Base-by-base conservation (phyloP, 2,113 vertebrate genomes). In the Pseudorasbora parva region DNA sequence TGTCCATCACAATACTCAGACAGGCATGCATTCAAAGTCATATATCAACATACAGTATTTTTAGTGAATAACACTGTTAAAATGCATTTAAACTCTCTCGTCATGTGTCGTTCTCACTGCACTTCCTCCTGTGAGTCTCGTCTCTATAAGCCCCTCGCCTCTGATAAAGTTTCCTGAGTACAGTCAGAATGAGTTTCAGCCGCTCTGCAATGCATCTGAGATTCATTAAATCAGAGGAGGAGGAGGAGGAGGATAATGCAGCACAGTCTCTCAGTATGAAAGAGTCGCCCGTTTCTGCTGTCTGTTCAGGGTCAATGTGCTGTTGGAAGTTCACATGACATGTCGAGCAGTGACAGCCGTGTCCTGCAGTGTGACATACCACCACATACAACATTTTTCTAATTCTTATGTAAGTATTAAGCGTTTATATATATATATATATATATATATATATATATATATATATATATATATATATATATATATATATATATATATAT, bases 201-300 rank as follows among this genome's bases (percentile, higher is more conserved):
- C 21, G 21, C 54, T 77, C 30, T 19, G 66, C 15, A 43, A 11
- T 25, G 14, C 82, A 64, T 87, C 23, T 69, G 72, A 56, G 25
- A 82, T 47, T 60, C 68, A 73, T 85, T 84, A 84, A 47, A 64
- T 19, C 59, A 37, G 33, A 78, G 25, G 62, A 45, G 49, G 15
- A 21, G 51, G 45, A 78, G 33, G 54, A 75, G 25, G 37, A 37
- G 37, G 21, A 77, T n/a, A 57, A 37, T 37, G 25, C 45, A 51
- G 49, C 17, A n/a, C 8, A 30, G 19, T 37, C 51, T 75, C 49
- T 27, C 5, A 8, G 43, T 49, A 4, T 66, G 27, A 33, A 11
- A 60, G 27, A 33, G 62, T 19, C 27, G 4, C 15, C 45, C 23
- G 30, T 59, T 56, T 75, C 15, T 75, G 49, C 12, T 60, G 75